These are phyloP conservation scores for Liparis tanakae DNA, from an alignment of 2,797 vertebrate species.

Conservation along the genomic window DNA sequence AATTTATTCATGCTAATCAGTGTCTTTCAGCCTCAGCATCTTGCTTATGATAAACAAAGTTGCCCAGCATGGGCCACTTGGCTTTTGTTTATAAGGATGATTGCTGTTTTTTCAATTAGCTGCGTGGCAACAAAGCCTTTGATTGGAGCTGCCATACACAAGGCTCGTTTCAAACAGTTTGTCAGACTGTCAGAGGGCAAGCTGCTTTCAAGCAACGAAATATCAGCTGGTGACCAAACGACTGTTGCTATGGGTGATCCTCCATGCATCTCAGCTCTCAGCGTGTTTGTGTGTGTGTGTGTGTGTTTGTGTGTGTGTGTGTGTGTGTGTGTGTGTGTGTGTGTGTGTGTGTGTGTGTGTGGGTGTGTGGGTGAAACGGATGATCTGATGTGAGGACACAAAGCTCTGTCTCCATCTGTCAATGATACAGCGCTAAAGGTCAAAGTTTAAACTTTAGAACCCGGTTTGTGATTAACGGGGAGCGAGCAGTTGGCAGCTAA, in stretches of 20 bases:
- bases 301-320: too few relatives aligned
- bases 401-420: slow-evolving; percentile 76
- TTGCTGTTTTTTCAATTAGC: slow-evolving; percentile 68
- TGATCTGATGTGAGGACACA: slow-evolving; percentile 68
- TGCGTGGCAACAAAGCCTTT: slow-evolving; percentile 44
- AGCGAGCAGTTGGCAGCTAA: slow-evolving; percentile 64
- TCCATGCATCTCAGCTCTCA: slow-evolving; percentile 41
- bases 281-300: slow-evolving; percentile 1
- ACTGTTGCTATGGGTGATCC: slow-evolving; percentile 57
- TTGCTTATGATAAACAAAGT: slow-evolving; percentile 72
- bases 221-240: slow-evolving; percentile 60
- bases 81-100: slow-evolving; percentile 47
- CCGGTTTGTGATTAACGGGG: slow-evolving; percentile 74
- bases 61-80: slow-evolving; percentile 46
- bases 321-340: slow-evolving; percentile 26
- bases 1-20: slow-evolving; percentile 80
- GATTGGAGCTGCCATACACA: slow-evolving; percentile 33
- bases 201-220: slow-evolving; percentile 45
- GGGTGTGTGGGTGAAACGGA: slow-evolving; percentile 46
- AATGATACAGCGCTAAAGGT: slow-evolving; percentile 67
- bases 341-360: slow-evolving; percentile 11
- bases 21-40: slow-evolving; percentile 66
- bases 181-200: slow-evolving; percentile 25
- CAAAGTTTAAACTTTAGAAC: slow-evolving; percentile 73
- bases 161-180: slow-evolving; percentile 48